Evolutionary conservation across 1,140 invertebrate genomes (phyloP), one percentile per base, ranked within the genome.

Genomic region (Bombus huntii): DNA sequence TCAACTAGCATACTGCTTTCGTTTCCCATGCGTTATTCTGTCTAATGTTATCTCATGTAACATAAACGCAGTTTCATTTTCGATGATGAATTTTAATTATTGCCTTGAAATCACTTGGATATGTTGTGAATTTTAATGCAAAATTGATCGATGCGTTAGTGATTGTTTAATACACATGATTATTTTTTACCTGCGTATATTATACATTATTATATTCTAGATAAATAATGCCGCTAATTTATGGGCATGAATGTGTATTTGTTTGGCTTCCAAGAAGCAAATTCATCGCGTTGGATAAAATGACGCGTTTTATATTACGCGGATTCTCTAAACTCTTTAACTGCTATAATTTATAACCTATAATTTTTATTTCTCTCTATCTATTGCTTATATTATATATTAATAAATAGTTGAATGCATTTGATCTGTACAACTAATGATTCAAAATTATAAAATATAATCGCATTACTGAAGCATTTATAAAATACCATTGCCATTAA

Each of bases 261-360:
- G 31, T 70, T 84, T n/a, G 82, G 47, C 47, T 84, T 84, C 39
- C 3, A 34, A 78, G 37, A 59, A 44, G 5, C 12, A 37, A 6
- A 65, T 34, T 66, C 1, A 39, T 75, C 15, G 13, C 28, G 15
- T n/a, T 78, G 10, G 10, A 4, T 59, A n/a, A 78, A 78, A 44
- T 76, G 18, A n/a, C 25, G 5, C 25, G n/a, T 12, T 66, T 66
- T 13, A 2, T 34, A 39, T 71, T 57, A 66, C 1, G 13, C 39
- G 4, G 18, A 70, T 59, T 34, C 6, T 18, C 0, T 34, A 34
- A 8, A n/a, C 47, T 18, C 0, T 34, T 22, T 13, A n/a, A 34
- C 5, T 84, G 18, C 4, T 59, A 42, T 62, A 28, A 44, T 81
- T 82, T 80, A 79, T 62, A 80, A 72, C 39, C 53, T 85, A 34